These are phyloP conservation scores for Aricia agestis DNA, from an alignment of 1,140 invertebrate genomes.

Conservation along the genomic window DNA sequence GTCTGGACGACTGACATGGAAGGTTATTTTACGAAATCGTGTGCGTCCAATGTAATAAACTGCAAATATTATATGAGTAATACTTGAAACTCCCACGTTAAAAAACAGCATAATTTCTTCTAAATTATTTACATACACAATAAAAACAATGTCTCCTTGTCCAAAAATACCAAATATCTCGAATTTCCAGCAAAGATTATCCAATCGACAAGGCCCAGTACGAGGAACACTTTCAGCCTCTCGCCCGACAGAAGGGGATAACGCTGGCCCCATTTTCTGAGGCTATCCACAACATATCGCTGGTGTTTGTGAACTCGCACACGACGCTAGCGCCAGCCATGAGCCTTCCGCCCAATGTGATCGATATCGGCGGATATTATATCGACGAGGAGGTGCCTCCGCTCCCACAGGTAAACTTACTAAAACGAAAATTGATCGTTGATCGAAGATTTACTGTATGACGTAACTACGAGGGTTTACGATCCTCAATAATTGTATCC, in stretches of 20 bases:
- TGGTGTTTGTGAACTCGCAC: constrained; percentile 77
- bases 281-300: constrained; percentile 52
- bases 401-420: constrained; percentile 40
- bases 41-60: too few species aligned
- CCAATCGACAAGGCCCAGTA: constrained; percentile 19
- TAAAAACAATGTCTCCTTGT: too few species aligned
- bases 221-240: constrained; percentile 33
- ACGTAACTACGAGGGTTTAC: too few species aligned
- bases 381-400: constrained; percentile 52
- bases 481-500: too few species aligned
- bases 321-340: constrained; percentile 63
- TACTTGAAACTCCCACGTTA: too few species aligned
- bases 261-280: constrained; percentile 33
- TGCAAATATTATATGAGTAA: too few species aligned
- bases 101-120: too few species aligned
- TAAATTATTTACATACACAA: too few species aligned
- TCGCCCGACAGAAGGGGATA: constrained; percentile 42
- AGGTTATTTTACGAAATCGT: too few species aligned
- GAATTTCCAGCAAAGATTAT: constrained; percentile 26
- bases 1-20: too few species aligned
- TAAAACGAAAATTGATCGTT: too few species aligned
- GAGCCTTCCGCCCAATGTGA: constrained; percentile 75
- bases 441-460: too few species aligned
- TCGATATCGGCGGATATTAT: constrained; percentile 76
- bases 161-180: not conserved